phyloP scores from a whole-genome alignment of 2,888 invertebrate species.

The Temnothorax rugatulus region DNA sequence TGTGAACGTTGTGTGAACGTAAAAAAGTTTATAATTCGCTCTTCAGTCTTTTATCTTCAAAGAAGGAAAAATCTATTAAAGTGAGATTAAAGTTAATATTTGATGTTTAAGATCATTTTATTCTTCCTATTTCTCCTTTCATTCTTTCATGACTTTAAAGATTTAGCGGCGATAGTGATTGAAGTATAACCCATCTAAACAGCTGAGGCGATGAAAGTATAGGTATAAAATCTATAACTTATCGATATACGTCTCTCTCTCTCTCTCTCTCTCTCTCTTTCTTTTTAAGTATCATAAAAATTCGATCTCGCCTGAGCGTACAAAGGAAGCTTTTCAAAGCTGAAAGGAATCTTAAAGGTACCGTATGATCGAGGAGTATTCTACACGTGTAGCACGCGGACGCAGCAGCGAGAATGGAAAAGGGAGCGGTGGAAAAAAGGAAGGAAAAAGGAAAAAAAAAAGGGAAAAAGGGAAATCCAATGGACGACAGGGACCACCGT shows the following conservation, averaged over 20 bases:
- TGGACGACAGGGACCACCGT: slow-evolving; percentile 42
- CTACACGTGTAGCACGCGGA: slow-evolving; percentile 31
- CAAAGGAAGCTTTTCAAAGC: background rate
- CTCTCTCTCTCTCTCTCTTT: background rate
- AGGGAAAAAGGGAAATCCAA: background rate
- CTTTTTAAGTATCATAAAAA: slow-evolving; percentile 25
- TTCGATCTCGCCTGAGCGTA: slow-evolving; percentile 25
- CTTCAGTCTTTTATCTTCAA: background rate
- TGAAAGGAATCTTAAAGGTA: slow-evolving; percentile 28
- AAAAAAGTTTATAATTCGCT: slow-evolving; percentile 5
- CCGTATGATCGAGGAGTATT: slow-evolving; percentile 21
- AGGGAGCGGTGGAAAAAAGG: background rate
- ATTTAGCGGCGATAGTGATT: slow-evolving; percentile 26
- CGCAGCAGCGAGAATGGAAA: background rate
- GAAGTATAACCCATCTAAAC: background rate
- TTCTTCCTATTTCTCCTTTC: slow-evolving; percentile 6
- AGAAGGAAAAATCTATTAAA: slow-evolving; percentile 20
- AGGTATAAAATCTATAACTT: slow-evolving; percentile 1
- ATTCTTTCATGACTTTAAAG: slow-evolving; percentile 5
- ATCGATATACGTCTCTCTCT: background rate
- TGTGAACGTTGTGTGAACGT: background rate
- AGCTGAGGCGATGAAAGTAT: background rate
- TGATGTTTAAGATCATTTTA: slow-evolving; percentile 15
- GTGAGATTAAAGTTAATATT: slow-evolving; percentile 31
- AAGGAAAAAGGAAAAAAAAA: background rate